Base-by-base conservation (phyloP, 2,113 vertebrate species). In the Delphinus delphis region DNA sequence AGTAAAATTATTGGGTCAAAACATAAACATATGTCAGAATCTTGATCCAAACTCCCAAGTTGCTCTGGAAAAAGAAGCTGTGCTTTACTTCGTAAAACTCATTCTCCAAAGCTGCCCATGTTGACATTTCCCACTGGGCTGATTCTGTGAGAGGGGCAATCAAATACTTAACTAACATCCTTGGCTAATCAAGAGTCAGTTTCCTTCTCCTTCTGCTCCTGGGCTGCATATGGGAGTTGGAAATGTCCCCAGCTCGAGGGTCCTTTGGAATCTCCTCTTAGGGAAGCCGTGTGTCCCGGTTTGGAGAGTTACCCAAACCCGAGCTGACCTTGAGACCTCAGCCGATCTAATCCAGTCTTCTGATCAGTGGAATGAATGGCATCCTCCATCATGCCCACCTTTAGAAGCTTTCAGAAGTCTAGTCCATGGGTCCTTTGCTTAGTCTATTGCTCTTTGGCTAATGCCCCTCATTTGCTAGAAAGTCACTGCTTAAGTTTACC, bases 1-100 rank as follows among this genome's bases (percentile, higher is more conserved):
- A 70, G 62, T 31, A 92, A 95, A 95, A 73, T 41, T 90, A 73
- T 60, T 87, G 63, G 65, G 26, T 84, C 41, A 68, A 95, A 82
- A 81, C 26, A 85, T 71, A 79, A 67, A 67, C 21, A 47, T 62
- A 41, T 80, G 47, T 93, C 92, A 90, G 65, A 88, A 80, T 90
- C 41, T 84, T 28, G 26, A 63, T 80, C 50, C 15, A 38, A 8
- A 80, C 25, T 90, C 63, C 6, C 70, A 73, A 90, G 44, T 7
- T 50, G 41, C 70, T 93, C 84, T 94, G 76, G 44, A 70, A 70
- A 93, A 65, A 89, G 70, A 21, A 79, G 28, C 80, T n/a, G 12
- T 23, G 63, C 17, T 96, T 60, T 77, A n/a, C 58, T 71, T 87
- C 41, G 6, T 60, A 36, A 87, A 90, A 31, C 53, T 90, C 28